These are phyloP conservation scores for Crossoptilon crossoptilon DNA, from an alignment of 2,797 vertebrate genomes.

Conservation along the genomic window DNA sequence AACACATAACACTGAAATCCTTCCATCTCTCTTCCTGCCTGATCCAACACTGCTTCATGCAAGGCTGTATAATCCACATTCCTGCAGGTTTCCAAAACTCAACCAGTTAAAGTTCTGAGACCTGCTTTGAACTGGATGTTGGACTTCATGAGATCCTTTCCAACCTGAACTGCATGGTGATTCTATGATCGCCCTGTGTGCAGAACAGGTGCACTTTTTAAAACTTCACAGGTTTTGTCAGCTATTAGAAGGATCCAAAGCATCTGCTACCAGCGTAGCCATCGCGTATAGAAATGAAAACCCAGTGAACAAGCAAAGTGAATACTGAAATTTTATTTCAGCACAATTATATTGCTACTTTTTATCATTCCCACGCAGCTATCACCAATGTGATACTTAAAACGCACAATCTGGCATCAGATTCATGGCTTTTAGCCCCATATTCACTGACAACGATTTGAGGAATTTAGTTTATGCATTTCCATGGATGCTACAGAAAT, in stretches of 20 bases:
- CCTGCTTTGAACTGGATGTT: neutral
- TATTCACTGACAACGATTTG: neutral
- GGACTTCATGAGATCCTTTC: neutral
- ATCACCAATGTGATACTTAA: neutral
- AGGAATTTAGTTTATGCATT: neutral
- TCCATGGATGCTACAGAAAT: neutral
- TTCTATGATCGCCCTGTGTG: neutral
- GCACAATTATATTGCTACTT: neutral
- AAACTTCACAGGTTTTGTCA: neutral
- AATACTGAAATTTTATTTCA: neutral
- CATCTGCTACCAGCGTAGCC: neutral
- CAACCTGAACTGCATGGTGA: neutral
- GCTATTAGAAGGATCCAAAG: neutral
- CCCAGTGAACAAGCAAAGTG: neutral
- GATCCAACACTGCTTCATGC: neutral
- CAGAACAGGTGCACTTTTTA: neutral
- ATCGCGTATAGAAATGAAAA: neutral
- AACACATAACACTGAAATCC: fast-evolving
- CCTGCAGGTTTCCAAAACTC: neutral
- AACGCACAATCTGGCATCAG: neutral
- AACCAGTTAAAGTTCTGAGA: neutral
- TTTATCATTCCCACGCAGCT: neutral
- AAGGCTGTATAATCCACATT: neutral
- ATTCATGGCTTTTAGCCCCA: neutral
- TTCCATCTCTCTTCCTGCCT: neutral